Percentiles rank a stretch among this genome's conserved stretches.
Conservation (phyloP, 2,113 vertebrate genomes). For the Nothobranchius furzeri region DNA sequence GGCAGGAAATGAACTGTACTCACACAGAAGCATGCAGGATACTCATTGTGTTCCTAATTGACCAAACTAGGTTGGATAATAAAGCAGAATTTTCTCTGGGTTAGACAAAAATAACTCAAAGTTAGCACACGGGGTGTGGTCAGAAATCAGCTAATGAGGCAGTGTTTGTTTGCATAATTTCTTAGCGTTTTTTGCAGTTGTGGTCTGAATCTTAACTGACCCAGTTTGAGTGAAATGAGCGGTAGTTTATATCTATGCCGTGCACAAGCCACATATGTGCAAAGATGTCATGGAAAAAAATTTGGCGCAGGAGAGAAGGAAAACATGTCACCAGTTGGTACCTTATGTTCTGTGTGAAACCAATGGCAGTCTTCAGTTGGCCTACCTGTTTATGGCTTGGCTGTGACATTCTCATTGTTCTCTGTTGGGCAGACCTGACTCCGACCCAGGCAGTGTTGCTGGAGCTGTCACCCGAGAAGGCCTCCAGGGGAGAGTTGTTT, state of each 20-base stretch:
- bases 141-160: constrained; percentile 44
- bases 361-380: background rate
- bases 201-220: constrained; percentile 24
- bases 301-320: background rate
- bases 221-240: constrained; percentile 39
- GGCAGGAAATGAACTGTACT: constrained; percentile 72
- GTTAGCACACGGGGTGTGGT: constrained; percentile 27
- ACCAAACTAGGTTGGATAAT: constrained; percentile 51
- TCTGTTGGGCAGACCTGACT: constrained; percentile 44
- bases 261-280: background rate
- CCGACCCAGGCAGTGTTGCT: constrained; percentile 41
- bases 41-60: constrained; percentile 62
- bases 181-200: constrained; percentile 5
- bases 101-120: constrained; percentile 45
- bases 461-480: constrained; percentile 51
- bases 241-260: constrained; percentile 10
- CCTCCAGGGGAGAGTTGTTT: constrained; percentile 52
- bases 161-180: constrained; percentile 16
- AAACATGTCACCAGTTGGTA: background rate
- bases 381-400: constrained; percentile 34
- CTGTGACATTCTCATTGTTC: constrained; percentile 42
- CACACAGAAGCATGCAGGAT: constrained; percentile 49
- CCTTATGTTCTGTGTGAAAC: background rate
- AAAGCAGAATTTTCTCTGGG: constrained; percentile 36
- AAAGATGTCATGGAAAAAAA: background rate